These are phyloP conservation scores for Coilia nasus DNA, from an alignment of 2,797 vertebrate genomes.

Conservation along the genomic window DNA sequence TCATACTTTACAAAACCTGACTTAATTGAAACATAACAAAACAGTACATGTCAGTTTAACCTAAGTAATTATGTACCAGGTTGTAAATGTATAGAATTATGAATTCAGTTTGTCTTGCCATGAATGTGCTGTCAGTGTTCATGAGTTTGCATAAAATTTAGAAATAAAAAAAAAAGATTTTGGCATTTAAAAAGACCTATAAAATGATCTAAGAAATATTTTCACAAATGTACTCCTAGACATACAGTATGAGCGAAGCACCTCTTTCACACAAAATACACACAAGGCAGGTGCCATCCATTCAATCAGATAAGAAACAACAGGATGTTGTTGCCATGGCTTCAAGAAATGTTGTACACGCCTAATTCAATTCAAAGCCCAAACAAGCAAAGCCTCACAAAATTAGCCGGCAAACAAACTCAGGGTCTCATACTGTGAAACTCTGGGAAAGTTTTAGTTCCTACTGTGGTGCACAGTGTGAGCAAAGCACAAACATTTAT, in stretches of 20 bases:
- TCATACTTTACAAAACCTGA: background rate
- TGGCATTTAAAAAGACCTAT: too few species aligned
- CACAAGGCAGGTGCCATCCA: slow-evolving; percentile 15
- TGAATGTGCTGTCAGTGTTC: background rate
- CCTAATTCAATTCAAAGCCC: background rate
- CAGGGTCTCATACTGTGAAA: background rate
- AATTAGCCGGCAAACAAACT: background rate
- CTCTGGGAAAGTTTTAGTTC: slow-evolving; percentile 21
- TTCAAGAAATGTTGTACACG: background rate
- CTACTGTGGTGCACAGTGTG: background rate
- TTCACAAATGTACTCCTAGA: background rate
- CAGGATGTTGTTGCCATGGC: slow-evolving; percentile 6
- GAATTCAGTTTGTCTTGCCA: background rate
- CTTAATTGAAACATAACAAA: background rate
- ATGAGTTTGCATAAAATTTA: too few species aligned
- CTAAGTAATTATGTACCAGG: background rate
- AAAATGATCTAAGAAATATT: background rate
- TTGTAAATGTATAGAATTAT: background rate
- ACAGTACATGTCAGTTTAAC: too few species aligned
- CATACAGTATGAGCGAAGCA: background rate
- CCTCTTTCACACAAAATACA: background rate
- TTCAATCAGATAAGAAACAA: background rate
- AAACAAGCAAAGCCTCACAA: too few species aligned
- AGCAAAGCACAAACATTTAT: background rate
- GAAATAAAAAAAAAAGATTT: too few species aligned